These are phyloP conservation scores for Drosophila parvula DNA, from an alignment of 1,140 invertebrate species.

Conservation along the genomic window DNA sequence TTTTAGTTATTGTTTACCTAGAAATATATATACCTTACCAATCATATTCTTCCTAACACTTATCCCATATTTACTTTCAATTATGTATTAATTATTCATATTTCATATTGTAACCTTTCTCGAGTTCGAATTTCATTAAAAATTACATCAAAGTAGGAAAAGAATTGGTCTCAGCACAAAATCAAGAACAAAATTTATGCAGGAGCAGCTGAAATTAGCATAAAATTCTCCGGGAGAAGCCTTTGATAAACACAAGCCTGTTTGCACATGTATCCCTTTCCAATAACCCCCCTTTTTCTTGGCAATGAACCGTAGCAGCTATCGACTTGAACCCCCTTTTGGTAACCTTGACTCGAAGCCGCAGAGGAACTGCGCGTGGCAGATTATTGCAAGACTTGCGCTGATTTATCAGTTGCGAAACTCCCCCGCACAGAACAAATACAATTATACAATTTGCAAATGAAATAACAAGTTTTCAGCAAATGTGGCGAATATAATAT, in stretches of 20 bases:
- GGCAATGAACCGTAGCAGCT: slow-evolving; percentile 20
- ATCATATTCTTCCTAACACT: not conserved
- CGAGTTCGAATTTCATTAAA: slow-evolving; percentile 15
- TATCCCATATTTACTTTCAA: not conserved
- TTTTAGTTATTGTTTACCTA: too few relatives aligned
- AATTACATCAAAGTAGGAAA: slow-evolving; percentile 28
- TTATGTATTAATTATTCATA: slow-evolving; percentile 17
- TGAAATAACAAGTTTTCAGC: slow-evolving; percentile 25
- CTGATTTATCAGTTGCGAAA: slow-evolving; percentile 21
- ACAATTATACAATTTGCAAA: slow-evolving; percentile 27
- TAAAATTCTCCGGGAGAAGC: slow-evolving; percentile 15
- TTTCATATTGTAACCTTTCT: slow-evolving; percentile 2
- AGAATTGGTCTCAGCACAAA: slow-evolving; percentile 26
- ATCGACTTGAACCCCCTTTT: slow-evolving; percentile 19
- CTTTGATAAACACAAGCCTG: slow-evolving; percentile 28
- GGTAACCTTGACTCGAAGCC: slow-evolving; percentile 28
- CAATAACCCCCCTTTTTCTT: slow-evolving; percentile 1
- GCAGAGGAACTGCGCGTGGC: slow-evolving; percentile 32
- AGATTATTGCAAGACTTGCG: slow-evolving; percentile 41
- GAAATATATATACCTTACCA: not conserved
- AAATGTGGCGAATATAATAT: slow-evolving; percentile 2
- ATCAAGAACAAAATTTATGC: slow-evolving; percentile 33
- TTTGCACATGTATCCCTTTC: slow-evolving; percentile 20
- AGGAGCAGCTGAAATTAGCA: slow-evolving; percentile 22
- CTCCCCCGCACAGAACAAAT: slow-evolving; percentile 8